phyloP scores from a whole-genome alignment of 2,888 invertebrate species.

The Diarsia brunnea region DNA sequence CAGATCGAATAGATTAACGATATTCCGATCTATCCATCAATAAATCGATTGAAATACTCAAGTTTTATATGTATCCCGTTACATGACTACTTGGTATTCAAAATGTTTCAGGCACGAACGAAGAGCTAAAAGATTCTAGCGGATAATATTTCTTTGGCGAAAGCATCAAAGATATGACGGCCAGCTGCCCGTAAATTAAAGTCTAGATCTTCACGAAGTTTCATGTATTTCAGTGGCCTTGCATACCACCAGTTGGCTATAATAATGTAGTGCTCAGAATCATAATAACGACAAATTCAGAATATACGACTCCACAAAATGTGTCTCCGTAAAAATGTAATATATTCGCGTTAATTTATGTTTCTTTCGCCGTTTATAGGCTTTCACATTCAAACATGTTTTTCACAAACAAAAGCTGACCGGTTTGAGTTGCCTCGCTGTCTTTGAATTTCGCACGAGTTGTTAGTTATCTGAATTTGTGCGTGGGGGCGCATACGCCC shows the following conservation, averaged over 20 bases:
- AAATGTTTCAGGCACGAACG: not conserved
- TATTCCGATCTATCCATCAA: constrained; percentile 52
- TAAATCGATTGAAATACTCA: constrained; percentile 43
- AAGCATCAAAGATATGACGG: constrained; percentile 55
- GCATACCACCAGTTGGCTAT: constrained; percentile 61
- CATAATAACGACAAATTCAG: constrained; percentile 50
- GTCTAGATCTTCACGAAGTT: constrained; percentile 54
- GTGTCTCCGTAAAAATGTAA: constrained; percentile 29
- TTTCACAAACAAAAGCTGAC: constrained; percentile 53
- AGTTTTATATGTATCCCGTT: constrained; percentile 26
- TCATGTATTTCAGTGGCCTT: constrained; percentile 54
- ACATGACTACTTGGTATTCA: constrained; percentile 2
- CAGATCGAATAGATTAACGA: constrained; percentile 52
- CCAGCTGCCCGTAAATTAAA: constrained; percentile 54
- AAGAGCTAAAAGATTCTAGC: constrained; percentile 4
- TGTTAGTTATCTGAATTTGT: constrained; percentile 59
- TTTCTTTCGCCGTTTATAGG: constrained; percentile 41
- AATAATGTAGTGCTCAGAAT: constrained; percentile 44
- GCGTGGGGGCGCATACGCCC: constrained; percentile 63
- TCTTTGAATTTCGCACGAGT: constrained; percentile 44
- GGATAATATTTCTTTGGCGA: constrained; percentile 55
- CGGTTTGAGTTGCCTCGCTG: constrained; percentile 36
- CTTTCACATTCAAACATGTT: constrained; percentile 51
- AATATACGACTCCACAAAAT: constrained; percentile 49
- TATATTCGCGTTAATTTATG: constrained; percentile 53